Percentiles rank a stretch among this genome's conserved stretches.
Evolutionary conservation across 2,888 invertebrate species (phyloP).

Genomic region (Zygaena filipendulae): DNA sequence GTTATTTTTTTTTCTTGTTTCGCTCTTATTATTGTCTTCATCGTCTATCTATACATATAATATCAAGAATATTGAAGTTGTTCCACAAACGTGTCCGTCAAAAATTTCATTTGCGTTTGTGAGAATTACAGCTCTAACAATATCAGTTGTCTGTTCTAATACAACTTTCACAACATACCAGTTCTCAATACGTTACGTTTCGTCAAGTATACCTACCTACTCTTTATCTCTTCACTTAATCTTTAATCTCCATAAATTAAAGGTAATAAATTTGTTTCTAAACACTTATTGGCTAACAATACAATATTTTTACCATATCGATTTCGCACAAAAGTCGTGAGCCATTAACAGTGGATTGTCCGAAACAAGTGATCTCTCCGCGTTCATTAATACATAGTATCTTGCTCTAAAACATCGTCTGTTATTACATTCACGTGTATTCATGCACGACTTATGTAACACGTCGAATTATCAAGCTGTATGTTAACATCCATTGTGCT

Average conservation of each 20-base stretch:
- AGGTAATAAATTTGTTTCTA: constrained; percentile 39
- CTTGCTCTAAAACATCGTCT: constrained; percentile 37
- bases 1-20: constrained; percentile 32
- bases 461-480: constrained; percentile 50
- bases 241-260: constrained; percentile 40
- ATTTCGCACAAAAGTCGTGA: constrained; percentile 51
- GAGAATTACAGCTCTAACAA: constrained; percentile 14
- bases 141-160: background rate
- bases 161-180: constrained; percentile 15
- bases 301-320: constrained; percentile 29
- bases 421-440: constrained; percentile 50
- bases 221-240: constrained; percentile 15
- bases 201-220: constrained; percentile 19
- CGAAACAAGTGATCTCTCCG: constrained; percentile 37
- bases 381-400: constrained; percentile 56
- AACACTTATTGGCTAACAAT: constrained; percentile 31
- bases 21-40: constrained; percentile 18
- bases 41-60: constrained; percentile 18
- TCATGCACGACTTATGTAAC: constrained; percentile 53
- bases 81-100: constrained; percentile 18
- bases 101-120: constrained; percentile 22
- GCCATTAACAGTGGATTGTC: constrained; percentile 35
- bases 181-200: constrained; percentile 19
- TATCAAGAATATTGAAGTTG: no score
- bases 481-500: constrained; percentile 59